These are phyloP conservation scores for Stegostoma tigrinum DNA, from an alignment of 2,113 vertebrate genomes.

Conservation along the genomic window DNA sequence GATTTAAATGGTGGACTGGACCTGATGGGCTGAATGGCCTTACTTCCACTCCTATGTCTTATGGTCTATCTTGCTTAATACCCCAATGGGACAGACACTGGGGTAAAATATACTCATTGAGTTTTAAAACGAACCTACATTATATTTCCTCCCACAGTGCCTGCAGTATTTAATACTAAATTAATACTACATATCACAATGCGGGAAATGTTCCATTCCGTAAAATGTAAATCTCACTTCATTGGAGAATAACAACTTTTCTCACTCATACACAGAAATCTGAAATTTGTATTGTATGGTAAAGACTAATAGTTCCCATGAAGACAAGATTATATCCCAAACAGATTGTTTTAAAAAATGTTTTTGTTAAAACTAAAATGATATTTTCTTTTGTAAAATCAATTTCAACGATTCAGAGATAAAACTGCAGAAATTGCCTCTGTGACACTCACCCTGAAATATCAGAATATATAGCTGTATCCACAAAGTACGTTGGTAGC, in stretches of 20 bases:
- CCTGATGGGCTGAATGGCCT: too few relatives aligned
- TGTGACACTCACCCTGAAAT: conserved; percentile 81
- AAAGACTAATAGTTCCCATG: too few relatives aligned
- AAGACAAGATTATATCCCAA: neutral
- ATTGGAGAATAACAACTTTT: neutral
- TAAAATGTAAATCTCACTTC: neutral
- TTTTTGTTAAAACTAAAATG: neutral
- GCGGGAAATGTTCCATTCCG: neutral
- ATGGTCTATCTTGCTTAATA: too few relatives aligned
- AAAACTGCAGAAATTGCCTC: neutral
- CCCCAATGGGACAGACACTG: neutral
- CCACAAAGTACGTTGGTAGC: conserved; percentile 95
- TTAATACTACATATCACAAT: neutral
- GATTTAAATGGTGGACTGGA: too few relatives aligned
- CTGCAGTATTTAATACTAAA: neutral
- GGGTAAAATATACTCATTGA: neutral
- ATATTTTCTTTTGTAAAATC: neutral
- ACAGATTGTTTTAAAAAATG: neutral
- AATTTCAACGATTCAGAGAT: neutral
- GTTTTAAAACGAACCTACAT: neutral
- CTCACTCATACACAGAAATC: neutral
- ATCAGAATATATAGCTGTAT: conserved; percentile 96
- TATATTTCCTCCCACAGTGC: neutral
- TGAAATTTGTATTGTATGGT: neutral
- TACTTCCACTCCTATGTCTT: too few relatives aligned